Evolutionary conservation across 35 echinoderm and acorn worm species (phyloP).

Genomic region (Stichopus chloronotus): DNA sequence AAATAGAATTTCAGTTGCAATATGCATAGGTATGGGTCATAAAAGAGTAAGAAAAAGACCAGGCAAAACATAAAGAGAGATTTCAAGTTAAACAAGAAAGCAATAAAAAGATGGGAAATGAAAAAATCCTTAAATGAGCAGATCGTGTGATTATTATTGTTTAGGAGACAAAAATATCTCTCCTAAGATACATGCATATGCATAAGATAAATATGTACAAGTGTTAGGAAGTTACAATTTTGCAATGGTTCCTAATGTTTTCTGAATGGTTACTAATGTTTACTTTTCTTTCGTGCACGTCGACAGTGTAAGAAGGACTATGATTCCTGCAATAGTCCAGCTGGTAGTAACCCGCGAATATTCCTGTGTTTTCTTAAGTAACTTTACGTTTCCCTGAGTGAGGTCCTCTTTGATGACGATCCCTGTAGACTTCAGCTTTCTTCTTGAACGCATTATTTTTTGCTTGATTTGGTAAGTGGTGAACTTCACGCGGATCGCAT

Average conservation of each 20-base stretch:
- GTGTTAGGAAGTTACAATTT: not conserved
- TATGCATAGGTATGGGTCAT: not conserved
- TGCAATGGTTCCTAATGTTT: not conserved
- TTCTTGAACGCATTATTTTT: conserved; percentile 8
- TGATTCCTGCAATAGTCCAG: not conserved
- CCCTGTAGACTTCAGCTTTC: not conserved
- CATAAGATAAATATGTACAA: not conserved
- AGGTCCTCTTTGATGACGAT: conserved; percentile 21
- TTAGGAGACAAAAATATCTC: not conserved
- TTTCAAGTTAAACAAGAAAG: not conserved
- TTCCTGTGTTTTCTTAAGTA: not conserved
- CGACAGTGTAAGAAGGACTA: not conserved
- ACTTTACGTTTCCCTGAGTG: not conserved
- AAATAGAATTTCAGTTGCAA: too few species aligned
- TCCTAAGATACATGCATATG: not conserved
- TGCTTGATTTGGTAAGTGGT: not conserved
- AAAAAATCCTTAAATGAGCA: not conserved
- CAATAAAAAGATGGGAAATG: not conserved
- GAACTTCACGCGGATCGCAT: not conserved
- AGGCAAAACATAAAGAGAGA: not conserved
- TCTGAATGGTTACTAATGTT: not conserved
- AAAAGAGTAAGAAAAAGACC: not conserved
- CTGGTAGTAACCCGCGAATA: not conserved
- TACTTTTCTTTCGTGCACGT: not conserved
- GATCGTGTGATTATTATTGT: not conserved